Conservation (phyloP, 2,113 vertebrate genomes). For the Leiothrix lutea region DNA sequence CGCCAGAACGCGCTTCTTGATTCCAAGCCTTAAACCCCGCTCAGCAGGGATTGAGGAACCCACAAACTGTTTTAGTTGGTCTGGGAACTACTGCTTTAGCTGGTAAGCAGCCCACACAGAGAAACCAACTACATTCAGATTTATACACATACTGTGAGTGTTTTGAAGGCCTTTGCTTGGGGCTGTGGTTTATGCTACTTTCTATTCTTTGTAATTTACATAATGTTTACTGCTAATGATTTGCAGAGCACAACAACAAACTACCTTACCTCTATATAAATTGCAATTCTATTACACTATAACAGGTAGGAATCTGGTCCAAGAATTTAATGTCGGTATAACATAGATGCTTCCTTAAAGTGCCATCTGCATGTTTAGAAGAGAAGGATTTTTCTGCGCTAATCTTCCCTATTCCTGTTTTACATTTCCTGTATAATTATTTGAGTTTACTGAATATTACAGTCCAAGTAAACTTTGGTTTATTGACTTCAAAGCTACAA, state of each 20-base stretch:
- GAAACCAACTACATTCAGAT: no score
- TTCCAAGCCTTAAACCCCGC: no score
- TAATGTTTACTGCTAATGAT: background rate
- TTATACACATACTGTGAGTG: background rate
- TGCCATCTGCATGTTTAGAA: background rate
- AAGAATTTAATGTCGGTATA: background rate
- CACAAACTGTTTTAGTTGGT: no score
- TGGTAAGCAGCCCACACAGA: no score
- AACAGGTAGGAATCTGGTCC: background rate
- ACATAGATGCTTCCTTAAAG: background rate
- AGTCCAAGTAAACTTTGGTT: background rate
- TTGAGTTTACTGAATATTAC: background rate
- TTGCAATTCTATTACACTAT: background rate
- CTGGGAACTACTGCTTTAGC: no score
- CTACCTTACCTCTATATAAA: background rate
- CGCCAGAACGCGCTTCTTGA: no score
- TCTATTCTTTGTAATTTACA: background rate
- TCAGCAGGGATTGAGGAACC: no score
- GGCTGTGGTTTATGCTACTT: background rate
- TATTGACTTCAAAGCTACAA: background rate
- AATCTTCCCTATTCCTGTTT: background rate
- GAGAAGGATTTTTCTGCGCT: background rate
- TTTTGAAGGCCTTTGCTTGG: background rate
- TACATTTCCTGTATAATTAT: background rate
- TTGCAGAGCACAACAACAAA: background rate